These are phyloP conservation scores for Pipistrellus nathusii DNA, from an alignment of 2,797 vertebrate genomes.

Conservation along the genomic window DNA sequence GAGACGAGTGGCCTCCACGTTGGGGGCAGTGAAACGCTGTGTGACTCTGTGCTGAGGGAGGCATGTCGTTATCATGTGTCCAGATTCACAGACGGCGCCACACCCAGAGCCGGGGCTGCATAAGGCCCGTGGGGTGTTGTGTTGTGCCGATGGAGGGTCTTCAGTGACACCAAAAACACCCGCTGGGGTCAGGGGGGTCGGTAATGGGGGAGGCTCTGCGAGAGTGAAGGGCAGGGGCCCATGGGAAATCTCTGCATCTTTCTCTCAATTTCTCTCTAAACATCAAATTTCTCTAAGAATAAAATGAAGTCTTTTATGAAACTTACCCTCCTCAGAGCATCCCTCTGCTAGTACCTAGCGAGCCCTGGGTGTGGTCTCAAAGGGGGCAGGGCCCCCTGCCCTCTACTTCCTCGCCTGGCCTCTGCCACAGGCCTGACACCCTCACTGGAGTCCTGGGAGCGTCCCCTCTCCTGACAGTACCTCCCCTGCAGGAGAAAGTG, in stretches of 20 bases:
- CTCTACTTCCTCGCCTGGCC: rapidly evolving
- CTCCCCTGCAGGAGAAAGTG: not conserved
- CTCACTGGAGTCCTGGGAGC: not conserved
- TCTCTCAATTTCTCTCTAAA: not conserved
- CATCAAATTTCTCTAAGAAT: not conserved
- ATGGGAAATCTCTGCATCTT: not conserved
- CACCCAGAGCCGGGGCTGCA: not conserved
- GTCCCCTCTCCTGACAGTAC: not conserved
- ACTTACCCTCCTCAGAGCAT: not conserved
- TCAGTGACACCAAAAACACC: not conserved
- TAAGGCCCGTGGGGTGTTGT: not conserved
- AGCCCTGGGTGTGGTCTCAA: not conserved
- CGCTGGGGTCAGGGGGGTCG: not conserved
- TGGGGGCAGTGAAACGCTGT: not conserved
- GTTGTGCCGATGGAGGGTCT: not conserved
- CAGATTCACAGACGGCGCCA: not conserved
- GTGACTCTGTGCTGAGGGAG: too few species aligned
- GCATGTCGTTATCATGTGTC: not conserved
- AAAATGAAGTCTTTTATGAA: not conserved
- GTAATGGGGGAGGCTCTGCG: not conserved
- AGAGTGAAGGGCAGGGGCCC: too few species aligned
- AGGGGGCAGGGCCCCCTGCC: too few species aligned
- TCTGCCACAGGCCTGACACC: not conserved
- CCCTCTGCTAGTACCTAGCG: rapidly evolving
- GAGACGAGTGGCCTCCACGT: not conserved